Evolutionary conservation across 2,113 vertebrate species (phyloP).

Genomic region (Machaerirhynchus nigripectus): DNA sequence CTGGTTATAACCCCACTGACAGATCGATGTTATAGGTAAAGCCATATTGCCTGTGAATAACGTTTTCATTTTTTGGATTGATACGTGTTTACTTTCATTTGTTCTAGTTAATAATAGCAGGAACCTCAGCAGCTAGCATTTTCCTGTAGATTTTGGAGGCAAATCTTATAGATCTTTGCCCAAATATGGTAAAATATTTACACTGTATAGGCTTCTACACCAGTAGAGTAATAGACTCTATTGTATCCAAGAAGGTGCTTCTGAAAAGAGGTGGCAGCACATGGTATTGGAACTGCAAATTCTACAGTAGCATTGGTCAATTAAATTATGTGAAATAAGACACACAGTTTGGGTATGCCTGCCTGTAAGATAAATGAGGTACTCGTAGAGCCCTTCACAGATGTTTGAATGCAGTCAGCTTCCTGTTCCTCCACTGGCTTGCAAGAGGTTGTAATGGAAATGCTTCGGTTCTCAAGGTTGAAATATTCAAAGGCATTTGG

Average conservation of each 20-base stretch:
- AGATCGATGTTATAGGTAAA: conserved; percentile 91
- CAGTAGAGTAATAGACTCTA: neutral
- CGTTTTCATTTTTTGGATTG: neutral
- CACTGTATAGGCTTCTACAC: neutral
- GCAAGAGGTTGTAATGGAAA: neutral
- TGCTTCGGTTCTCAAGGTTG: neutral
- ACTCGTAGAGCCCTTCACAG: neutral
- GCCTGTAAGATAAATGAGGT: neutral
- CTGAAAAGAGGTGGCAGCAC: neutral
- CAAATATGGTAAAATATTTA: neutral
- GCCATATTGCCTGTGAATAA: neutral
- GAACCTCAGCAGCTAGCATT: neutral
- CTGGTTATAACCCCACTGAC: conserved; percentile 94
- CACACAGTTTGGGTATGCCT: neutral
- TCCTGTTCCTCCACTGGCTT: neutral
- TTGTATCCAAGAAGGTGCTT: neutral
- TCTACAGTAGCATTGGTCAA: neutral
- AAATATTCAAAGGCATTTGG: neutral
- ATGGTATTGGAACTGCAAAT: neutral
- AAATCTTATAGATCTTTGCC: neutral
- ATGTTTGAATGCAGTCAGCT: neutral
- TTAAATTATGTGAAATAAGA: neutral
- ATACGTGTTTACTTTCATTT: neutral
- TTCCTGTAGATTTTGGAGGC: neutral
- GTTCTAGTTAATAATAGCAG: neutral